phyloP scores from a whole-genome alignment of 2,113 vertebrate genomes.

The Physeter macrocephalus region DNA sequence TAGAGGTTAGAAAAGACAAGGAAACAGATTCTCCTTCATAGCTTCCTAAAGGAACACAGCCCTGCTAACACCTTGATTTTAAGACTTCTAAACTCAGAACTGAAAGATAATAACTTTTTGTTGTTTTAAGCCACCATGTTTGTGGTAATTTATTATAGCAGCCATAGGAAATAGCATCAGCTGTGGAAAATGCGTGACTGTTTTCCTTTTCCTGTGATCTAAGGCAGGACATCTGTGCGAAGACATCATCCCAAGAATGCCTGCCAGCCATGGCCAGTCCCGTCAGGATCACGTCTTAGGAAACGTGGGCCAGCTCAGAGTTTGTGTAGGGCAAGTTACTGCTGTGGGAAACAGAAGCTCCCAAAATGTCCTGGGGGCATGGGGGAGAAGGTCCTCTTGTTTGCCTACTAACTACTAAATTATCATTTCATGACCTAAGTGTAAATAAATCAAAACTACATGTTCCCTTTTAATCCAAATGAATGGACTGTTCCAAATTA shows the following conservation, averaged over 20 bases:
- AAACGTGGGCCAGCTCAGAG: background rate
- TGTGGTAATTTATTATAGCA: background rate
- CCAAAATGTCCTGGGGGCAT: background rate
- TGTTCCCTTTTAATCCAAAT: background rate
- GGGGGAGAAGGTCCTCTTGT: background rate
- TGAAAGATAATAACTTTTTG: background rate
- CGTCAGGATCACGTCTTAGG: background rate
- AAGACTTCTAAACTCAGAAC: background rate
- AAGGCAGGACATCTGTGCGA: background rate
- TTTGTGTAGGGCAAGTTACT: background rate
- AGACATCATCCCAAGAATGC: background rate
- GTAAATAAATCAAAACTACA: constrained; percentile 4
- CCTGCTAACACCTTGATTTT: background rate
- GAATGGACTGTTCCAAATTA: background rate
- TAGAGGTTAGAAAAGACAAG: background rate
- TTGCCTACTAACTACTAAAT: background rate
- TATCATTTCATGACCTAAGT: background rate
- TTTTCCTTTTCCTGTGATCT: background rate
- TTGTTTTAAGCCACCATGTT: background rate
- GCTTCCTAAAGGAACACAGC: background rate
- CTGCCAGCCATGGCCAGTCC: background rate
- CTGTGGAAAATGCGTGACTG: background rate
- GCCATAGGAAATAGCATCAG: background rate
- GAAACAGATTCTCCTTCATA: background rate
- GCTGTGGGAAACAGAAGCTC: background rate